A percentile compares a stretch with the other conserved stretches of the same genome.
These are phyloP conservation scores for Callionymus lyra DNA, from an alignment of 2,113 vertebrate species.

Conservation along the genomic window DNA sequence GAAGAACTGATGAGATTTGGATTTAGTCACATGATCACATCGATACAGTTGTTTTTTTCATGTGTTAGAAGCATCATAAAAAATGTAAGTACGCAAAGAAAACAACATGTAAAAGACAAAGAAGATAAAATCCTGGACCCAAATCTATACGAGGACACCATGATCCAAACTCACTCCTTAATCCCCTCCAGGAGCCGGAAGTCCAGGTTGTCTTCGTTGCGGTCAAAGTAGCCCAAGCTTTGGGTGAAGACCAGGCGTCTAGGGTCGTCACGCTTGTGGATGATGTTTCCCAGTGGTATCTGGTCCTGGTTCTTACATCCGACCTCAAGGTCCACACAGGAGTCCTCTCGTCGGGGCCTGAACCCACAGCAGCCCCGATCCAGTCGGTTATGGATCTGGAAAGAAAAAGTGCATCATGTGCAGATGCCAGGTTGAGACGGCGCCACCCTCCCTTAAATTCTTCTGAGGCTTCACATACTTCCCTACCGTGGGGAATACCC, in stretches of 20 bases:
- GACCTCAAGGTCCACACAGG: constrained; percentile 63
- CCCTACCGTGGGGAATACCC: no score
- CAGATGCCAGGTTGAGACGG: no score
- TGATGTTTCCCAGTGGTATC: constrained; percentile 71
- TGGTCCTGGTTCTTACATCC: constrained; percentile 68
- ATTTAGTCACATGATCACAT: background rate
- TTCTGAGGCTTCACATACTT: no score
- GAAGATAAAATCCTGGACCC: no score
- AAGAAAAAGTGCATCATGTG: background rate
- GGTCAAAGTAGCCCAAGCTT: constrained; percentile 90
- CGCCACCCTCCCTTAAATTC: no score
- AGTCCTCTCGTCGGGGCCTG: constrained; percentile 79
- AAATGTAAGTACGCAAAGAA: background rate
- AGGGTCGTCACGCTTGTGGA: constrained; percentile 71
- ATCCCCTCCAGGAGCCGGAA: constrained; percentile 89
- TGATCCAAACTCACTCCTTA: constrained; percentile 79
- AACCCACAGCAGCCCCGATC: constrained; percentile 94
- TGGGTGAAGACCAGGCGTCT: constrained; percentile 78
- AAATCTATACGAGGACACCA: no score
- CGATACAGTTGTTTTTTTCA: background rate
- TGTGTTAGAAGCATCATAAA: background rate
- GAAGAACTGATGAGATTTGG: no score
- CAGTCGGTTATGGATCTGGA: constrained; percentile 84
- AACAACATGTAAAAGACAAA: background rate
- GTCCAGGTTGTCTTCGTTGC: constrained; percentile 89